Conservation (phyloP, 2,797 vertebrate genomes). For the Pseudomugil tenellus region DNA sequence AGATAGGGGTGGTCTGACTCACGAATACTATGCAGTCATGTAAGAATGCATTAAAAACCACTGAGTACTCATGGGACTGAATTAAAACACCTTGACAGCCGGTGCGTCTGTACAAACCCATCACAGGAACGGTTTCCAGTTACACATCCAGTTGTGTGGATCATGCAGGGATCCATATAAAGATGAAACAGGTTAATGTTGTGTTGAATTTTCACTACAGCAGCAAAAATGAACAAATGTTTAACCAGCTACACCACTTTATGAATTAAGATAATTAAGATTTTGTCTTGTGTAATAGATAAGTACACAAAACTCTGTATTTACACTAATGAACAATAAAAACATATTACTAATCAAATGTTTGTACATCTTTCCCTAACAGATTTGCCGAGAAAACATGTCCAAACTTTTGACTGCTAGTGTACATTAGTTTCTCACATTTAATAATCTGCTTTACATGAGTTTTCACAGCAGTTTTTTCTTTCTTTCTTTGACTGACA, state of each 20-base stretch:
- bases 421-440: conserved; percentile 10
- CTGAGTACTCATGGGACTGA: background rate
- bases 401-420: background rate
- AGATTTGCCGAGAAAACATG: background rate
- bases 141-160: background rate
- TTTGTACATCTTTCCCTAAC: no score
- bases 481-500: conserved; percentile 55
- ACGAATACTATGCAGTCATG: background rate
- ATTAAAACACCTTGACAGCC: background rate
- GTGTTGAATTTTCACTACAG: background rate
- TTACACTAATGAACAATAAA: no score
- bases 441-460: conserved; percentile 37
- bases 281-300: background rate
- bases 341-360: no score
- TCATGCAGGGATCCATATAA: background rate
- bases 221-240: background rate
- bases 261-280: background rate
- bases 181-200: background rate
- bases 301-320: background rate
- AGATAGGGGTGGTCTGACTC: background rate
- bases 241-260: background rate
- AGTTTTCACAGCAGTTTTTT: conserved; percentile 26
- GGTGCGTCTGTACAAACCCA: background rate
- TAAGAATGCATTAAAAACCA: background rate
- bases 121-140: background rate